A percentile compares a stretch with the other conserved stretches of the same genome.
phyloP scores from a whole-genome alignment of 2,797 vertebrate species.

The Sebastolobus alascanus region DNA sequence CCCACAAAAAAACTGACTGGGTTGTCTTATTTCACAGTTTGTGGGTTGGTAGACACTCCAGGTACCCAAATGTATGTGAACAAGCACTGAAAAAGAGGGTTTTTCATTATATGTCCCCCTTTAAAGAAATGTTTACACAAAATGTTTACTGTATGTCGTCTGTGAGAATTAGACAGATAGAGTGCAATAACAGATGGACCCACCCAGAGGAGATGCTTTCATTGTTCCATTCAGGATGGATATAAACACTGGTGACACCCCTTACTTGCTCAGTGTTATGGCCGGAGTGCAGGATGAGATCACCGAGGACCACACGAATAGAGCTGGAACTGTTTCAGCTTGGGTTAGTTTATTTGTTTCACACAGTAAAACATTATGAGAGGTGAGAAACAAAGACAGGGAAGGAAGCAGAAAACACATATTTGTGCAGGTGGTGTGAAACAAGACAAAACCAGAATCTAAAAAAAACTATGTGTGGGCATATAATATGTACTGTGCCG shows the following conservation, averaged over 20 bases:
- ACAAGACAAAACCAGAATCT: not conserved
- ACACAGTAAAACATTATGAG: not conserved
- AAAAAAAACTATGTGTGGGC: not conserved
- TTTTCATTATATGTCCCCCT: not conserved
- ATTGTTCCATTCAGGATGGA: constrained; percentile 78
- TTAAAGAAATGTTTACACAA: not conserved
- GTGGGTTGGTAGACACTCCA: rapidly evolving
- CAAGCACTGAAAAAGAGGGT: no score
- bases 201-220: constrained; percentile 76
- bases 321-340: constrained; percentile 20
- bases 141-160: no score
- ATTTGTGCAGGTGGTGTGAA: not conserved
- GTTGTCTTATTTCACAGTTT: no score
- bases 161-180: not conserved
- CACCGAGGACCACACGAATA: constrained; percentile 13
- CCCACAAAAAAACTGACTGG: no score
- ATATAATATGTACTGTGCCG: not conserved
- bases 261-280: constrained; percentile 76
- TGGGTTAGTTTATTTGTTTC: constrained; percentile 3
- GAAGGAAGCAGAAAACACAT: not conserved
- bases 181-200: not conserved
- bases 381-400: not conserved
- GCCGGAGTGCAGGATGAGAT: not conserved
- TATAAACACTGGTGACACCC: constrained; percentile 33
- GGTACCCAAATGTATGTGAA: no score